Evolutionary conservation across 2,888 invertebrate genomes (phyloP), one percentile per base, ranked within the genome.

Genomic region (Yponomeuta malinellus): DNA sequence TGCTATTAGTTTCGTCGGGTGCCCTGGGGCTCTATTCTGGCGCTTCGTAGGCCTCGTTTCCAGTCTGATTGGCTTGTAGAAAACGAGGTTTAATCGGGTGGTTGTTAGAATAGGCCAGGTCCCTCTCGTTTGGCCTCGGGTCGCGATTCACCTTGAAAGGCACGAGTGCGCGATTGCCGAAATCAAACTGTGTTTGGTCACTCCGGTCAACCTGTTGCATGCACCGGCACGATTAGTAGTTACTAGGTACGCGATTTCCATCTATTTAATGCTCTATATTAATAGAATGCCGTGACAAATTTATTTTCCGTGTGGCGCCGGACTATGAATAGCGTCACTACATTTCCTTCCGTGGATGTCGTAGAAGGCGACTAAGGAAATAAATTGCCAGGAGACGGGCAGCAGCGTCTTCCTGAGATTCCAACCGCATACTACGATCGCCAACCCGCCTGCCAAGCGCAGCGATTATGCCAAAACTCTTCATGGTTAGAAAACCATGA

Each of bases 51-150:
- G 15, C 52, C 15, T 59, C 15, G 52, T 59, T 59, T 15, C 52
- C 15, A 59, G 52, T 5, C 12, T 59, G 52, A 59, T 59, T 59
- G 15, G 52, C 52, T 12, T 52, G 12, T 52, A 52, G 10, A 10
- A 52, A 10, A 9, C 15, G 52, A 15, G 8, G 52, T 15, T 59
- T 15, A 15, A 15, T 6, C 52, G 52, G 10, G 52, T 52, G 10
- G 10, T 12, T 52, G 52, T 52, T 52, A 10, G 52, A 52, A 52
- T 52, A 52, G 52, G 64, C 23, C 33, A 10, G 31, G 12, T 37
- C n/a, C 63, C 67, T 59, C 71, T 71, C 71, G 68, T 71, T 71
- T 68, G 68, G 63, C 71, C 68, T 66, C 68, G 71, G 37, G 12
- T 12, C 52, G n/a, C 15, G 43, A 23, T 68, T 68, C 68, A 48